Evolutionary conservation across 1,140 invertebrate species (phyloP).

Genomic region (Zaprionus ghesquierei): DNA sequence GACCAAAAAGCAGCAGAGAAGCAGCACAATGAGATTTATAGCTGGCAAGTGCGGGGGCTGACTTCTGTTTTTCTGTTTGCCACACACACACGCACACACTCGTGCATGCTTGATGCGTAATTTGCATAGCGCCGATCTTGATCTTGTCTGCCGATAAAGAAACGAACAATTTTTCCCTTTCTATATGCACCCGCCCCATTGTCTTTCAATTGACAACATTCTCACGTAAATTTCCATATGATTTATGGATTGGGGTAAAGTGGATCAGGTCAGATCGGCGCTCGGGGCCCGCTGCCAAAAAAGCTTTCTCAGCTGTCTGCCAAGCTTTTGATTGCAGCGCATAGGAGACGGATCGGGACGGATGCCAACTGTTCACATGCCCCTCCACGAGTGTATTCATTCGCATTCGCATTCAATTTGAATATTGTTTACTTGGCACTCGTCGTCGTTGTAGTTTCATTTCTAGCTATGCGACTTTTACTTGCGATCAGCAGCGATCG

Average conservation of each 20-base stretch:
- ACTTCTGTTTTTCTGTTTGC: not conserved
- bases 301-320: constrained; percentile 35
- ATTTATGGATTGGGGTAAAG: constrained; percentile 68
- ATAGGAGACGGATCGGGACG: constrained; percentile 5
- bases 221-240: constrained; percentile 74
- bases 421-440: constrained; percentile 74
- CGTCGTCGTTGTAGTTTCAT: constrained; percentile 32
- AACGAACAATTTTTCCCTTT: constrained; percentile 67
- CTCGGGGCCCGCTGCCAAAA: constrained; percentile 31
- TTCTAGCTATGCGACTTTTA: constrained; percentile 76
- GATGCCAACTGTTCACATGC: constrained; percentile 41
- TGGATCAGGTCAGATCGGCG: constrained; percentile 65
- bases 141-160: constrained; percentile 35
- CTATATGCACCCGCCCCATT: constrained; percentile 36
- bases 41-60: constrained; percentile 58
- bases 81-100: not conserved
- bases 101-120: not conserved
- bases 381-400: constrained; percentile 13
- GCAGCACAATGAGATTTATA: constrained; percentile 37
- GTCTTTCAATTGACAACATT: constrained; percentile 52
- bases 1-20: constrained; percentile 7
- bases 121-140: constrained; percentile 29
- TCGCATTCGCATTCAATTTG: constrained; percentile 59
- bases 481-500: constrained; percentile 60
- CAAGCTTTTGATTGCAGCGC: constrained; percentile 28